Evolutionary conservation across 2,797 vertebrate genomes (phyloP), one percentile per base, ranked within the genome.

Genomic region (Characodon lateralis): DNA sequence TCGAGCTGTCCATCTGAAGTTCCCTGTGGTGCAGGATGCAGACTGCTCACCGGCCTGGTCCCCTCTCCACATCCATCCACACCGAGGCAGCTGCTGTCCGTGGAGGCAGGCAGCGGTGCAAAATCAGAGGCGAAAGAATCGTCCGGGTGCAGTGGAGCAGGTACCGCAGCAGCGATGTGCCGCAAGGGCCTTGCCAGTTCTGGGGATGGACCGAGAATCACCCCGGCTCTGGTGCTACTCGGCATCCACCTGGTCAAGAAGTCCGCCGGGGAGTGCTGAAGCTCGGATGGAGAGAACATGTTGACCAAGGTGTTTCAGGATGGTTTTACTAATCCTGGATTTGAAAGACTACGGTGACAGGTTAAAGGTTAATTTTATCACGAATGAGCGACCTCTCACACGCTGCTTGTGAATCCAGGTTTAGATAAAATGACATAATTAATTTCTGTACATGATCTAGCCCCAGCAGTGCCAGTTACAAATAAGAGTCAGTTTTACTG

Each of bases 211-310:
- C 91, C 94, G 78, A 98, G 75, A 83, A 98, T 96, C 71, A 98
- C 98, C 59, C 97, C 97, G 74, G 97, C 96, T 83, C 95, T 95
- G 76, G 95, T 89, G 88, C 92, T 94, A 63, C 69, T 93, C 0
- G 96, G 92, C 92, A 97, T 96, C 97, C 97, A 98, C 0, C 83
- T 93, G 5, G 93, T 88, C 74, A 96, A 66, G 81, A 98, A 96
- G 83, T 95, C 94, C 31, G 93, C 85, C 83, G 95, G 95, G 51
- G 88, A 89, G 83, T 41, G 88, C 41, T 82, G 93, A 6, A 89
- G 76, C 79, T 96, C 96, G 83, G 95, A 93, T 92, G 95, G 95
- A 77, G 96, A 90, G 78, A 96, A 95, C 96, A 98, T 97, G 81
- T 28, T 74, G 89, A 90, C 77, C 72, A 50, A 50, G 55, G 61